A percentile compares a stretch with the other conserved stretches of the same genome.
Conservation (phyloP, 2,888 invertebrate genomes). For the Phalera bucephala region DNA sequence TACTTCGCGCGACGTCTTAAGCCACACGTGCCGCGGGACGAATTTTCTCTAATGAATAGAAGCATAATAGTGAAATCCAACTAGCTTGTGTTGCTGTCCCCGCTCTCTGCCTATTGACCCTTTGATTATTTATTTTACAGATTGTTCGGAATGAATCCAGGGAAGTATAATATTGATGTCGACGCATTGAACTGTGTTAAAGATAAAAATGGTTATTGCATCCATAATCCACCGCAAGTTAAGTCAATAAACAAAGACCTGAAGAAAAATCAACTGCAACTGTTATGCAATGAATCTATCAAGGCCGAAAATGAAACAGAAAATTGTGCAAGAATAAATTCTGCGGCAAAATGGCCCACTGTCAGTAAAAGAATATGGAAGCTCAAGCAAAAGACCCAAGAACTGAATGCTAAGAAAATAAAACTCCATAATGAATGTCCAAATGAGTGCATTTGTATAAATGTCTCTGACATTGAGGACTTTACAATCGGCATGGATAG, state of each 20-base stretch:
- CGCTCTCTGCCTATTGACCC: no score
- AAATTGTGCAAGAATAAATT: slow-evolving; percentile 62
- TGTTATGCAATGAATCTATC: slow-evolving; percentile 37
- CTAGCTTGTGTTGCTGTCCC: no score
- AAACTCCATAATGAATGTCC: slow-evolving; percentile 28
- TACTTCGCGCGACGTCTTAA: no score
- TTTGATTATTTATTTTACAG: slow-evolving; percentile 43
- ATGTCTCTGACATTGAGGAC: background rate
- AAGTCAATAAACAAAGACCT: slow-evolving; percentile 28
- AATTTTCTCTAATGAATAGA: no score
- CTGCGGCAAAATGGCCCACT: slow-evolving; percentile 63
- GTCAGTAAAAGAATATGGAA: slow-evolving; percentile 61
- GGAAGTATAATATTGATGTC: slow-evolving; percentile 65
- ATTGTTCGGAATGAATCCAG: slow-evolving; percentile 65
- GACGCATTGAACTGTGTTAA: slow-evolving; percentile 67
- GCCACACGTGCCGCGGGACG: no score
- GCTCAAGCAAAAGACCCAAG: slow-evolving; percentile 47
- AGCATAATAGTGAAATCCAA: no score
- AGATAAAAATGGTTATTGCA: slow-evolving; percentile 63
- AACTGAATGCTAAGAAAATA: slow-evolving; percentile 53
- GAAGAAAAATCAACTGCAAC: slow-evolving; percentile 24
- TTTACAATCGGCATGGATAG: background rate
- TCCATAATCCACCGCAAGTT: slow-evolving; percentile 53
- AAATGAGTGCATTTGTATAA: background rate
- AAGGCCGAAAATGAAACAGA: slow-evolving; percentile 44